Evolutionary conservation across 2,113 vertebrate genomes (phyloP), one percentile per base, ranked within the genome.

Genomic region (Spea multiplicata): DNA sequence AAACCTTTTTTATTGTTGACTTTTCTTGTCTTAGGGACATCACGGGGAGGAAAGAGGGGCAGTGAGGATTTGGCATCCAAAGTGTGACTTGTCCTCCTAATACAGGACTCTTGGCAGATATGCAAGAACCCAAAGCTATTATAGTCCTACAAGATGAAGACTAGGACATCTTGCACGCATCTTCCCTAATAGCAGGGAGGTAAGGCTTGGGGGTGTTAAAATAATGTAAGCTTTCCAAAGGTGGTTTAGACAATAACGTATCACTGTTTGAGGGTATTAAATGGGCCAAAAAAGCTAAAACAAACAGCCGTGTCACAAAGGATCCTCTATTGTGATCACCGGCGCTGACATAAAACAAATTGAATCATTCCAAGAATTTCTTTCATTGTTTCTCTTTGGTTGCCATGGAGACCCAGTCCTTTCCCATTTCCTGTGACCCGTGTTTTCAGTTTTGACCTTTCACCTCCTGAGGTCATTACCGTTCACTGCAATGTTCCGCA

Each of bases 321-420:
- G 61, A 49, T 49, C 76, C 17, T 68, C 44, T 44, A 57, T 48
- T 66, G 14, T 66, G 44, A 66, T 46, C 59, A 17, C 70, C 45
- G 12, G n/a, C 66, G 70, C 61, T 65, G 6, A 45, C 46, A 44
- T 61, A 79, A 59, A 5, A 13, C 55, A 73, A 66, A 30, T 79
- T 66, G 16, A n/a, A 59, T 78, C 55, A 79, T 73, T 66, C 70
- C 53, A 66, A 69, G 59, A 59, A 72, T 50, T 44, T 72, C 61
- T 5, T 6, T 12, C 16, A 50, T 78, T 78, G 76, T 72, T 71
- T 62, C 59, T 17, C 57, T 59, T 14, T 4, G 3, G 44, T 72
- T 66, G 64, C n/a, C 49, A 12, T 66, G 70, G 70, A 72, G 57
- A 79, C 59, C 47, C 17, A 30, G 66, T 69, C 48, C 70, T 66